These are phyloP conservation scores for Notodonta ziczac DNA, from an alignment of 2,888 invertebrate species.

Conservation along the genomic window DNA sequence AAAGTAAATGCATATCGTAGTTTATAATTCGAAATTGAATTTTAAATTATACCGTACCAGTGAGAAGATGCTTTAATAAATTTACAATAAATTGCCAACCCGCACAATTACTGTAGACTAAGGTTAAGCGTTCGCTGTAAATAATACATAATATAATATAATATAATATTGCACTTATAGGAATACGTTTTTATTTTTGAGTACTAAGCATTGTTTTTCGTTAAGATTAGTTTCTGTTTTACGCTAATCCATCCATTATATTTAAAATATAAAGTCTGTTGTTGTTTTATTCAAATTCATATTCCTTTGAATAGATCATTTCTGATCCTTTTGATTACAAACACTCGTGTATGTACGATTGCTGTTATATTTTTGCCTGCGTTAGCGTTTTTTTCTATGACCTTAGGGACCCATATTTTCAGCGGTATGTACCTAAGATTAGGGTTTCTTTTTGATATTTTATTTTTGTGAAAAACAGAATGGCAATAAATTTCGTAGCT, in stretches of 20 bases:
- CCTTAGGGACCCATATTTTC: too few species aligned
- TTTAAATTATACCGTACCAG: slow-evolving; percentile 52
- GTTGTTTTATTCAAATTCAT: slow-evolving; percentile 31
- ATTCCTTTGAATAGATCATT: not conserved
- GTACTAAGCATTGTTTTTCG: not conserved
- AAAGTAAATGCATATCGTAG: slow-evolving; percentile 69
- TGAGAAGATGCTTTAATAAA: slow-evolving; percentile 65
- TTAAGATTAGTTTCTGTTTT: slow-evolving; percentile 2
- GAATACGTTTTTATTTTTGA: not conserved
- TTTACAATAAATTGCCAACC: slow-evolving; percentile 61
- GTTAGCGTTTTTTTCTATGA: too few species aligned
- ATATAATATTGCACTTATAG: slow-evolving; percentile 2
- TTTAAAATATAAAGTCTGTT: slow-evolving; percentile 16
- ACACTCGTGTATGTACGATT: too few species aligned
- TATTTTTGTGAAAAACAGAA: too few species aligned
- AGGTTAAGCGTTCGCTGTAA: slow-evolving; percentile 46
- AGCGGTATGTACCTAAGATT: too few species aligned
- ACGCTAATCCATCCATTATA: slow-evolving; percentile 1
- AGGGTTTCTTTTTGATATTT: too few species aligned
- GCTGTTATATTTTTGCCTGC: too few species aligned
- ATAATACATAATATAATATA: slow-evolving; percentile 28
- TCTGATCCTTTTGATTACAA: too few species aligned
- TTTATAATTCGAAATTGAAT: slow-evolving; percentile 53
- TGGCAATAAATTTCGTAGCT: too few species aligned
- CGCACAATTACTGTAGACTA: slow-evolving; percentile 64